Percentiles rank a stretch among this genome's conserved stretches.
phyloP scores from a whole-genome alignment of 1,140 invertebrate species.

The Pseudomyrmex sp. region DNA sequence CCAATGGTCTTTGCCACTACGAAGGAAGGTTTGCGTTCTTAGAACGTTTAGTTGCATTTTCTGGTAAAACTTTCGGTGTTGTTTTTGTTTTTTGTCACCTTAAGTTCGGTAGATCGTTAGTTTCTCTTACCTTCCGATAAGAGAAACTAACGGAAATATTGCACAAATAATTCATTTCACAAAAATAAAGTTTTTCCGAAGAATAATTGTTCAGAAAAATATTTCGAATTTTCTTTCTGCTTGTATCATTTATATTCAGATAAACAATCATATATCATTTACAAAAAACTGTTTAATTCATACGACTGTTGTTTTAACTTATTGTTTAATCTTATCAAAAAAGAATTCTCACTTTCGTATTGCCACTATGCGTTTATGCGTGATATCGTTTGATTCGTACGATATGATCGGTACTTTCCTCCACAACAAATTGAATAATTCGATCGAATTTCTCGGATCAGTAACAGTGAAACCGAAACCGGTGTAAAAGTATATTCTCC shows the following conservation, averaged over 20 bases:
- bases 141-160: background rate
- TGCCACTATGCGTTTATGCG: background rate
- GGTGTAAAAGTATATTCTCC: conserved; percentile 58
- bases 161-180: background rate
- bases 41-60: conserved; percentile 20
- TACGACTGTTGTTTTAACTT: too few species aligned
- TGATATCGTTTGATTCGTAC: background rate
- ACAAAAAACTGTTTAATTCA: too few species aligned
- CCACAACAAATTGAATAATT: conserved; percentile 41
- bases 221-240: too few species aligned
- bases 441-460: conserved; percentile 61
- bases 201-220: background rate
- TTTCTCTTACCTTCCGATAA: background rate
- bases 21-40: background rate
- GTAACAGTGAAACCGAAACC: conserved; percentile 67
- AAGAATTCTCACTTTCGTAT: background rate
- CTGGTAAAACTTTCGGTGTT: background rate
- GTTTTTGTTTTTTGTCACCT: background rate
- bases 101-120: background rate
- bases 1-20: conserved; percentile 7
- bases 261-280: too few species aligned
- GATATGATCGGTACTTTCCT: conserved; percentile 31
- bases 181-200: background rate
- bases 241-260: too few species aligned
- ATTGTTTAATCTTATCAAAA: background rate